phyloP scores from a whole-genome alignment of 2,888 invertebrate species.

The Eupeodes latifasciatus region DNA sequence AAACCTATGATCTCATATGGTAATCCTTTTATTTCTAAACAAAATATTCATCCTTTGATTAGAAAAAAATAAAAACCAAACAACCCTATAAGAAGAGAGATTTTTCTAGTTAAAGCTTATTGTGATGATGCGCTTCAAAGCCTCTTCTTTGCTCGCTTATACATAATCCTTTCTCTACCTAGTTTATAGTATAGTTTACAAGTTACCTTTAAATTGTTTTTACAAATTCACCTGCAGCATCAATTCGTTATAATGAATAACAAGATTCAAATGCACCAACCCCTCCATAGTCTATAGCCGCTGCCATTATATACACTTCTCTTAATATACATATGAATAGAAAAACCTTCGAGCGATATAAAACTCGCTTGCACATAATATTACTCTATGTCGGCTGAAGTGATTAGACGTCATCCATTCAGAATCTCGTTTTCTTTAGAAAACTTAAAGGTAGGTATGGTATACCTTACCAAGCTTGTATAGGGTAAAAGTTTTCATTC shows the following conservation, averaged over 20 bases:
- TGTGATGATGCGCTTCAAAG: not conserved
- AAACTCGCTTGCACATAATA: constrained; percentile 41
- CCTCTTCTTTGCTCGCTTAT: not conserved
- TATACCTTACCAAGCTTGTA: not conserved
- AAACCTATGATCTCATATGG: not conserved
- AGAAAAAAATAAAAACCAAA: too few relatives aligned
- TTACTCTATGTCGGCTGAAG: constrained; percentile 44
- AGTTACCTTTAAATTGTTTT: constrained; percentile 27
- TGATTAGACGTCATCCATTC: constrained; percentile 54
- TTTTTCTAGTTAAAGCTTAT: not conserved
- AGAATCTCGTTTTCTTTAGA: constrained; percentile 34
- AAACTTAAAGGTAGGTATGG: not conserved
- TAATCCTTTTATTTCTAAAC: not conserved
- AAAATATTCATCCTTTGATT: not conserved
- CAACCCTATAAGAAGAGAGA: not conserved
- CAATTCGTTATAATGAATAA: not conserved
- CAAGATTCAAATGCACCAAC: not conserved
- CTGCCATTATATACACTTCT: not conserved
- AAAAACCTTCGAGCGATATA: constrained; percentile 18
- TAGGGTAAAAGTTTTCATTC: too few relatives aligned
- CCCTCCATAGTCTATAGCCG: not conserved
- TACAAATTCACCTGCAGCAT: constrained; percentile 14
- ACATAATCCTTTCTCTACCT: not conserved
- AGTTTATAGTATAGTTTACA: constrained; percentile 1
- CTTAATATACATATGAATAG: not conserved